phyloP scores from a whole-genome alignment of 2,888 invertebrate species.

The Melieria omissa region DNA sequence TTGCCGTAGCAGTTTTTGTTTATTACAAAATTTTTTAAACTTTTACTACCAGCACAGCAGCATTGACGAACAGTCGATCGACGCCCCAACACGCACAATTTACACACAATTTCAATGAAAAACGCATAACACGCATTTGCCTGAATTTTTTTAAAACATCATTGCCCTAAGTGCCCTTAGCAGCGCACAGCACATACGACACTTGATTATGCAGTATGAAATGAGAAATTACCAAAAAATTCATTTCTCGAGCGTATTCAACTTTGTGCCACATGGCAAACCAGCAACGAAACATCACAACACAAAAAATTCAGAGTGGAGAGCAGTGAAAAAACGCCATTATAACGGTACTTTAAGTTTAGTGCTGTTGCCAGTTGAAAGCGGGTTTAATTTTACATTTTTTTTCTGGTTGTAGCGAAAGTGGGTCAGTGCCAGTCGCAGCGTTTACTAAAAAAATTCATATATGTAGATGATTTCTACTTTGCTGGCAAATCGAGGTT shows the following conservation, averaged over 20 bases:
- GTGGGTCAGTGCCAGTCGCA: too few species aligned
- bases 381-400: too few species aligned
- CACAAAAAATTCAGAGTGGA: too few species aligned
- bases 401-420: too few species aligned
- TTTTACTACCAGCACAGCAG: conserved; percentile 57
- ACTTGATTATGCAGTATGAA: neutral
- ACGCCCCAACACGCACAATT: neutral
- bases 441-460: too few species aligned
- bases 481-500: too few species aligned
- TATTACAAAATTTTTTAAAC: conserved; percentile 48
- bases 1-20: conserved; percentile 11
- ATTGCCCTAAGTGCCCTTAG: too few species aligned
- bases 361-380: too few species aligned
- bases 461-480: too few species aligned
- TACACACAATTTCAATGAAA: neutral
- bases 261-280: neutral
- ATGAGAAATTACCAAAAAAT: neutral
- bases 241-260: too few species aligned
- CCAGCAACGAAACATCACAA: too few species aligned
- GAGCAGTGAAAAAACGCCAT: too few species aligned
- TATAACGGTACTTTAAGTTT: conserved; percentile 17
- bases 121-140: neutral
- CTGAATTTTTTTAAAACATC: neutral
- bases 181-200: neutral
- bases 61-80: conserved; percentile 38